Evolutionary conservation across 2,113 vertebrate genomes (phyloP), one percentile per base, ranked within the genome.

Genomic region (Ptyas mucosa): DNA sequence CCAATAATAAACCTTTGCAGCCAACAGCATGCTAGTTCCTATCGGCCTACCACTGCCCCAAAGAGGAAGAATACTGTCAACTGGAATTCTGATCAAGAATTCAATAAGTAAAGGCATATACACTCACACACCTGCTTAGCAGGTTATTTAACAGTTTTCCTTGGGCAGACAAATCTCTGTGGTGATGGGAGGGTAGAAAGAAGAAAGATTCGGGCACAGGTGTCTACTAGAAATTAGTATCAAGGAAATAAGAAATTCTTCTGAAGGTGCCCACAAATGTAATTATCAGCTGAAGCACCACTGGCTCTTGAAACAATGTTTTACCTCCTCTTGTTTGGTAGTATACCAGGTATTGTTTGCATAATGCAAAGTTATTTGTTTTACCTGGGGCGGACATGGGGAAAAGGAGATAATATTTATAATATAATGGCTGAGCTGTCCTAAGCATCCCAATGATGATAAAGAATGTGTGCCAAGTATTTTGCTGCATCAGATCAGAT

Each of bases 61-160:
- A 91, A 88, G 88, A 95, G 89, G 51, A 94, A 52, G 89, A 94
- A 94, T 95, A 96, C 94, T 94, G 94, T 94, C 93, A 93, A 94
- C 92, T 95, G 90, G 54, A 93, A 93, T 95, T 96, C 94, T 94
- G 95, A 96, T 97, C 94, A 96, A n/a, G 29, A 34, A 75, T 15
- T 34, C 14, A 95, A 96, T 90, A 93, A 96, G 94, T 96, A 94
- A 94, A 93, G 95, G 89, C 93, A 34, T 23, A 5, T 26, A 95
- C 93, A 94, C 2, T 94, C 95, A 95, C 90, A 81, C 94, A 95
- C 90, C 96, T 96, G 94, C 94, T 93, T 94, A 54, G 90, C 87
- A 96, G 15, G 0, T 94, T 64, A 81, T 0, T n/a, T 23, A 23
- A 64, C 9, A 24, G 7, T 69, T 64, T 92, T 91, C 94, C 92